Evolutionary conservation across 2,797 vertebrate species (phyloP).

Genomic region (Cossypha niveicapilla): DNA sequence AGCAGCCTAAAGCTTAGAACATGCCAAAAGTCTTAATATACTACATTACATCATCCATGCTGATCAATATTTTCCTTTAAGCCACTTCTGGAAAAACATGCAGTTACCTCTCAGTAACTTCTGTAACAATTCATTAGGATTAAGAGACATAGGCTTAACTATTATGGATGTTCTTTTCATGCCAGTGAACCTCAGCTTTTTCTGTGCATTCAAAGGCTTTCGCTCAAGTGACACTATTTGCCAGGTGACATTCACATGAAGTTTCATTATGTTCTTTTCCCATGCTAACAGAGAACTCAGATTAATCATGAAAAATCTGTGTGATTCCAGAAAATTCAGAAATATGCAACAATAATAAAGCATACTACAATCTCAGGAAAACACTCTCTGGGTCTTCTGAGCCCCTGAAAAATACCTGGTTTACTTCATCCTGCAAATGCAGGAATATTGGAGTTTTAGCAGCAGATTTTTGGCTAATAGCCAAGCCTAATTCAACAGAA

Average conservation of each 20-base stretch:
- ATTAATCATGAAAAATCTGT: background rate
- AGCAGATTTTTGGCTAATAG: background rate
- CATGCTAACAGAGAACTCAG: background rate
- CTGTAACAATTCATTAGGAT: background rate
- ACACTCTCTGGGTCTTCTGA: background rate
- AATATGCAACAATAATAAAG: background rate
- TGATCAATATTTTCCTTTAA: slow-evolving; percentile 46
- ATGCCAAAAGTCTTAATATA: background rate
- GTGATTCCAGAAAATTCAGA: background rate
- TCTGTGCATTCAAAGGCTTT: background rate
- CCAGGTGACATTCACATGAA: background rate
- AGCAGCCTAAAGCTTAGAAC: background rate
- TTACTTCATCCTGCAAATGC: background rate
- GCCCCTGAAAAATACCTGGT: background rate
- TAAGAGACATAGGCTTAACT: background rate
- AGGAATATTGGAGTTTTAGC: background rate
- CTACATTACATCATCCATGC: background rate
- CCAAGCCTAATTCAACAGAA: background rate
- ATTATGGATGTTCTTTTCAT: background rate
- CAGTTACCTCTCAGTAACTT: slow-evolving; percentile 10
- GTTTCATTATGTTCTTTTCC: background rate
- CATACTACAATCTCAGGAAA: background rate
- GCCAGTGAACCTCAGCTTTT: background rate
- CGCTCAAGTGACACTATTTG: background rate
- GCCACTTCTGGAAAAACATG: background rate